Evolutionary conservation across 2,888 invertebrate species (phyloP).

Genomic region (Eulithis testata): DNA sequence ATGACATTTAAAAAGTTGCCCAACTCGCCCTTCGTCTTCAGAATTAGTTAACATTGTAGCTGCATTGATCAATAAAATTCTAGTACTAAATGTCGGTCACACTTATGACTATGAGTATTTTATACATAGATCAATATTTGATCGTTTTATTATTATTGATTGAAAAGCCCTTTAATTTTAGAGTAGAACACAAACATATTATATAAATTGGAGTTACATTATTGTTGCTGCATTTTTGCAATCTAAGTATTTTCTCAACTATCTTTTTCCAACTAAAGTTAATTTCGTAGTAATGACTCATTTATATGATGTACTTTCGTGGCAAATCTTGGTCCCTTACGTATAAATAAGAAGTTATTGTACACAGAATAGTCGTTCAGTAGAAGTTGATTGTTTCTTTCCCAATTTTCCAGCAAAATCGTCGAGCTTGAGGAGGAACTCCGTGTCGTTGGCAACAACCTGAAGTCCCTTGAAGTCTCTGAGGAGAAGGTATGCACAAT

Average conservation of each 20-base stretch:
- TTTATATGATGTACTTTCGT: too few species aligned
- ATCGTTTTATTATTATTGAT: slow-evolving; percentile 53
- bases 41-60: background rate
- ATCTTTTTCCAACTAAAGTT: background rate
- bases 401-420: slow-evolving; percentile 92
- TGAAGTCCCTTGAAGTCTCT: slow-evolving; percentile 99
- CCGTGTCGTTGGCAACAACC: slow-evolving; percentile 99
- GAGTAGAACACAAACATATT: slow-evolving; percentile 25
- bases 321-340: background rate
- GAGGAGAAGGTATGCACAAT: slow-evolving; percentile 96
- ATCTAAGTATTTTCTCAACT: background rate
- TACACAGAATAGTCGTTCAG: slow-evolving; percentile 41
- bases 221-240: background rate
- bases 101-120: background rate
- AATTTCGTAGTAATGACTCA: too few species aligned
- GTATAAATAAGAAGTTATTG: background rate
- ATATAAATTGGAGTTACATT: slow-evolving; percentile 2
- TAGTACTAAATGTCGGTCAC: slow-evolving; percentile 59
- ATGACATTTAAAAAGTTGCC: slow-evolving; percentile 5
- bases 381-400: slow-evolving; percentile 65
- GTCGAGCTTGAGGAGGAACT: slow-evolving; percentile 99
- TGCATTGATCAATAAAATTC: slow-evolving; percentile 41
- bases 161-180: slow-evolving; percentile 47
- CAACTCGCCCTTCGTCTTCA: slow-evolving; percentile 22
- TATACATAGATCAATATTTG: slow-evolving; percentile 43